Evolutionary conservation across 2,113 vertebrate genomes (phyloP).

Genomic region (Laticauda laticaudata): DNA sequence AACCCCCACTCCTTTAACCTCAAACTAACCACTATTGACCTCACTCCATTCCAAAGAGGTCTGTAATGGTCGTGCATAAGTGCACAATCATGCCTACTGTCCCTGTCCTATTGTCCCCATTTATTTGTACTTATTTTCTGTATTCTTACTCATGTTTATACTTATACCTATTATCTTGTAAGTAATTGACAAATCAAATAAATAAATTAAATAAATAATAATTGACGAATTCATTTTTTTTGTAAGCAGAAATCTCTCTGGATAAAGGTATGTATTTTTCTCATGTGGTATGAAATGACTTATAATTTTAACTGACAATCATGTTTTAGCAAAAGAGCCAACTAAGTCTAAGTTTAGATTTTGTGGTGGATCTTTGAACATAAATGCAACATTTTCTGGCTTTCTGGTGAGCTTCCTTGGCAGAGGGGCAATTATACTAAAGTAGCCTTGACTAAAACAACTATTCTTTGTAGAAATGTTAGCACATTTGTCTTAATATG

Average conservation of each 20-base stretch:
- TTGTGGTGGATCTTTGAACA: conserved; percentile 12
- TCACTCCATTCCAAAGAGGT: too few relatives aligned
- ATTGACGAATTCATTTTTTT: neutral
- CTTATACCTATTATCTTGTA: too few relatives aligned
- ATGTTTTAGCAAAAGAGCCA: neutral
- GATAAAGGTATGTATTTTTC: neutral
- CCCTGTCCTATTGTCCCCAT: too few relatives aligned
- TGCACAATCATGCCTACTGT: too few relatives aligned
- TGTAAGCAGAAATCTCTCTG: neutral
- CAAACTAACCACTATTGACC: too few relatives aligned
- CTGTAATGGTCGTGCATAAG: too few relatives aligned
- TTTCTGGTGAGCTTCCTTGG: conserved; percentile 4
- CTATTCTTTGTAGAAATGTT: conserved; percentile 15
- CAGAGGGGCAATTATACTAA: neutral
- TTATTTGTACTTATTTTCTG: too few relatives aligned
- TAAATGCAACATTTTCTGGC: neutral
- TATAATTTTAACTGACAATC: conserved; percentile 11
- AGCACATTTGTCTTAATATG: neutral
- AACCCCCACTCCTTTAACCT: too few relatives aligned
- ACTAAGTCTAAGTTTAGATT: conserved; percentile 7
- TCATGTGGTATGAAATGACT: neutral
- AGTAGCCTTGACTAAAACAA: conserved; percentile 8
- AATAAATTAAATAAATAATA: too few relatives aligned
- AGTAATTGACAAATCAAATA: too few relatives aligned
- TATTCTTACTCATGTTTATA: too few relatives aligned